Base-by-base conservation (phyloP, 1,140 invertebrate genomes). In the Araneus ventricosus region DNA sequence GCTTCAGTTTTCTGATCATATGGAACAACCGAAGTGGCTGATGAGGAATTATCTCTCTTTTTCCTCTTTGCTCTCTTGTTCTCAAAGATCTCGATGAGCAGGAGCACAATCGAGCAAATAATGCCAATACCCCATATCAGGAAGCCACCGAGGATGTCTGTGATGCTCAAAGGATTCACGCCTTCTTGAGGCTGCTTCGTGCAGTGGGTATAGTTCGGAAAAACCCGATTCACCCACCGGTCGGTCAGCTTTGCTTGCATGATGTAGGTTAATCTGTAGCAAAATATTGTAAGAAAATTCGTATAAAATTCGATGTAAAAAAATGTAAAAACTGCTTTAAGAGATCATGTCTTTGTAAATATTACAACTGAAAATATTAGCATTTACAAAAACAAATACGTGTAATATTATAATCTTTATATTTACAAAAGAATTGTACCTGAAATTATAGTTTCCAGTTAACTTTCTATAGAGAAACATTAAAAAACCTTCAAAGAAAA, bases 151-250 rank as follows among this genome's bases (percentile, higher is more conserved):
- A 86, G 17, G 17, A 86, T 61, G 6, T 59, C 84, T 20, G 27
- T 59, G 45, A 86, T 86, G 52, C n/a, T 86, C n/a, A 86, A 30
- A 14, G 84, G 45, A 22, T 61, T 86, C 20, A n/a, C 61, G 22
- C n/a, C 30, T 20, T 61, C 57, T 24, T 30, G 20, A 24, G 27
- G 52, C 10, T 86, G 84, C 27, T 34, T 59, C 17, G 84, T 34
- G 52, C 84, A 86, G 30, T 86, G 84, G 10, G 84, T 86, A 30
- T 86, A 86, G 34, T 86, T 86, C 10, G n/a, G 34, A 10, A 30
- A 61, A 0, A 86, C 84, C 1, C 84, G 84, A 24, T 86, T 86
- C 57, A 86, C 6, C 84, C 45, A 61, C 0, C 84, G 24, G 14
- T 86, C 84, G 1, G 45, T 57, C 20, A 86, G 57, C 8, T 86